Base-by-base conservation (phyloP, 2,888 invertebrate genomes). In the Lithophane ornitopus region DNA sequence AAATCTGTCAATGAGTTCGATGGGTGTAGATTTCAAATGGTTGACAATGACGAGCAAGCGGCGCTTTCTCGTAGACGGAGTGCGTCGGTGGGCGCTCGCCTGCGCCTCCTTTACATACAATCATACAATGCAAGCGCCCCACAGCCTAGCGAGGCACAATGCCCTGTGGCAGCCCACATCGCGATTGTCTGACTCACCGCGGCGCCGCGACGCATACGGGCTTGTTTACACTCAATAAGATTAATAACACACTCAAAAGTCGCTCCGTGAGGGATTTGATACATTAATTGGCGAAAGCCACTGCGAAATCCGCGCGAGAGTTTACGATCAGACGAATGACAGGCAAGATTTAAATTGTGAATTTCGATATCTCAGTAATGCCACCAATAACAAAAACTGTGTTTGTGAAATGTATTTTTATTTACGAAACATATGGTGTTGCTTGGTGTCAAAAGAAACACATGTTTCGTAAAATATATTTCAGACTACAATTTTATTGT, bases 41-140 rank as follows among this genome's bases (percentile, higher is more conserved):
- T 72, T 78, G 80, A 78, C 83, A 82, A 78, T 79, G 80, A 81
- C 76, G 82, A 82, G 77, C 73, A 80, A 85, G 81, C 76, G 85
- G 80, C 87, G 92, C 93, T 94, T 94, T 94, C 94, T 92, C 91
- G 91, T 92, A 90, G 91, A 90, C 87, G 87, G 87, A 89, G 89
- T 88, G 90, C 91, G 91, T 91, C 90, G 90, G 94, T 91, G 93
- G 92, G 93, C 93, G 94, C 90, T 92, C 94, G 94, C 94, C 94
- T 92, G 92, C 93, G 92, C 94, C 95, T 95, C 90, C 94, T 96
- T 96, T 95, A 92, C 96, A 96, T 96, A 96, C 96, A 96, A 96
- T 96, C 93, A 90, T 89, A 92, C 91, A 92, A 91, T 92, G 91
- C 92, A 90, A 87, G 92, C 90, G 89, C 90, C 89, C 86, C 88